Evolutionary conservation across 2,797 vertebrate species (phyloP), one percentile per base, ranked within the genome.

Genomic region (Passerculus sandwichensis): DNA sequence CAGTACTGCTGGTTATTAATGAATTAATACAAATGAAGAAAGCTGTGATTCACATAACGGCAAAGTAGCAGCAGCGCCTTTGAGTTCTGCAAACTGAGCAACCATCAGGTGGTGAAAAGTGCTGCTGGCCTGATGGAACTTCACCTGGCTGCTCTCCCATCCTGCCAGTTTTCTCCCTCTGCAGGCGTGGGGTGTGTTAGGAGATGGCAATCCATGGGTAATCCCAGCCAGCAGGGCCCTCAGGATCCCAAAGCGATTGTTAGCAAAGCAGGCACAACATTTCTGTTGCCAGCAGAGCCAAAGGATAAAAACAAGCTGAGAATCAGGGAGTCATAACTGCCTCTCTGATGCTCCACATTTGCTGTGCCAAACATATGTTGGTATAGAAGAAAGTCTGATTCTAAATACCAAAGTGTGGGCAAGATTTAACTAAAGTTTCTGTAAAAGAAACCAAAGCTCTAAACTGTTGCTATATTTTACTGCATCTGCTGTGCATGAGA

Each of bases 351-450:
- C 84, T 89, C 76, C 59, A 62, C 85, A 60, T 91, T 93, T 89
- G 78, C 94, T 89, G 75, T 94, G 94, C 92, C 91, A 93, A 94
- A 95, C 94, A 93, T 96, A 96, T 96, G 91, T 72, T 92, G 82
- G 92, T 88, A 65, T 38, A 88, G 79, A 93, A 92, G 92, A 92
- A 91, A 96, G 82, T 92, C 91, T 94, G 85, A 91, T 54, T 95
- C 89, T 96, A 96, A 96, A 96, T 93, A 92, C 62, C 92, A 93
- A 88, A 96, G 92, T 94, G 94, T 95, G 94, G 94, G 94, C 92
- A 96, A 94, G 94, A 94, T 91, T 78, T 84, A 89, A 88, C 76
- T 72, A 22, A 92, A 88, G 76, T 93, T 94, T 91, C 85, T 77
- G 29, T 93, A 71, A 78, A 83, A 94, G 90, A 94, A 92, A 91